Evolutionary conservation across 2,113 vertebrate species (phyloP), one percentile per base, ranked within the genome.

Genomic region (Neolamprologus caudopunctatus): DNA sequence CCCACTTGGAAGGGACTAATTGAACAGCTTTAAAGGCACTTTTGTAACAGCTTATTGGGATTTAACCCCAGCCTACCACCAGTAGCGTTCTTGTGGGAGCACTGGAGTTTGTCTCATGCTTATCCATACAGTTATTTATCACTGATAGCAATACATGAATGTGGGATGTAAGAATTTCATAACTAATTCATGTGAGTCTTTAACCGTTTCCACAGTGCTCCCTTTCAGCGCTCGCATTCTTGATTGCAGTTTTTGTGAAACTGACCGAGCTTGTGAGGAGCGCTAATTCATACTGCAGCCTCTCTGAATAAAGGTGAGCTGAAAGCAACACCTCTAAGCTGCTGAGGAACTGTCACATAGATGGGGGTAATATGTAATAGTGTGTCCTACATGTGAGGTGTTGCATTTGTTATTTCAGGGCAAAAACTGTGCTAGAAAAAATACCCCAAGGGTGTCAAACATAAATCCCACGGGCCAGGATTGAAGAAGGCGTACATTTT

Each of bases 1-100:
- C 24, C 73, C 82, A 86, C 63, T 68, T 88, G 31, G 40, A 90
- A 87, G 24, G 31, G 84, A 87, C 83, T 94, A 95, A 94, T 91
- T 93, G 90, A 94, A 83, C n/a, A 63, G 85, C 89, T 92, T 93
- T 91, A 91, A 89, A 83, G 87, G 85, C 87, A 61, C 14, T 92
- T 94, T 94, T 94, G 87, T 86, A 93, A 61, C 53, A 71, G 81
- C 73, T 92, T 80, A 91, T 79, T 0, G 19, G 57, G 81, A 85
- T 87, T 63, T 91, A 90, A 92, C 78, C 57, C 14, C 26, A 33
- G 71, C 57, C 80, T 71, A 53, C 87, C 92, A 73, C 84, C 83
- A 54, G 14, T 58, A 42, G 55, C 33, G 82, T n/a, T 40, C 8
- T 55, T 57, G 11, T 8, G 7, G 28, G 11, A 12, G 6, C 21